Evolutionary conservation across 1,140 invertebrate species (phyloP).

Genomic region (Macrobrachium rosenbergii): DNA sequence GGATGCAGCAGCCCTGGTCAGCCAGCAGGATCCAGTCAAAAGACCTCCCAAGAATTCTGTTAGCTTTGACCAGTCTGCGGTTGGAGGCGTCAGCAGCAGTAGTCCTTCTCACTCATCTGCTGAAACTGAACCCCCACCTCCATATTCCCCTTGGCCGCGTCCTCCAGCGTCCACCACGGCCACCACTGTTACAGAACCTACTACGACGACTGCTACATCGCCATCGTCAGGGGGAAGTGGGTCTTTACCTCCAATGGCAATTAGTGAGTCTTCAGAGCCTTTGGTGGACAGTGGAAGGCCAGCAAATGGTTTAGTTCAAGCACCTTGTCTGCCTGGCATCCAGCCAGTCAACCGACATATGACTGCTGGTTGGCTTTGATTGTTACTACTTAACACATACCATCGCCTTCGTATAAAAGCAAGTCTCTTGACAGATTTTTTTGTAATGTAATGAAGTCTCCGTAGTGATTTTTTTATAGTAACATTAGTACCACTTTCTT

Average conservation of each 20-base stretch:
- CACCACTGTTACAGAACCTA: background rate
- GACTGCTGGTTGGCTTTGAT: constrained; percentile 66
- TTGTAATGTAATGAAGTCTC: background rate
- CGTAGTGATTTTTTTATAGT: no score
- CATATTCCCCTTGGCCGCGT: constrained; percentile 40
- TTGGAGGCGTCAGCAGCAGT: constrained; percentile 19
- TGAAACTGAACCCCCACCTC: constrained; percentile 41
- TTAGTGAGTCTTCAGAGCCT: constrained; percentile 50
- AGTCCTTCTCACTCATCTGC: constrained; percentile 52
- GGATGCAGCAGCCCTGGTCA: constrained; percentile 44
- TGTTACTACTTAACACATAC: background rate
- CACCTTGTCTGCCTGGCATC: constrained; percentile 59
- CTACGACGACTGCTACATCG: constrained; percentile 16
- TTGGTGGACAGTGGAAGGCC: constrained; percentile 43
- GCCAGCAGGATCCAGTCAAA: constrained; percentile 18
- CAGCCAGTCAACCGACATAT: constrained; percentile 65
- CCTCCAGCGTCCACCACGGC: constrained; percentile 16
- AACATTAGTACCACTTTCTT: no score
- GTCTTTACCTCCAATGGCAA: constrained; percentile 33
- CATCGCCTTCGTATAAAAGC: background rate
- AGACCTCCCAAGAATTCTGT: constrained; percentile 53
- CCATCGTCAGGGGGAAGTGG: constrained; percentile 53
- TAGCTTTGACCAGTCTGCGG: constrained; percentile 46
- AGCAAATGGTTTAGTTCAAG: constrained; percentile 48
- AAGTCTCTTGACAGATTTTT: background rate